phyloP scores from a whole-genome alignment of 1,140 invertebrate genomes.

The Sitodiplosis mosellana region DNA sequence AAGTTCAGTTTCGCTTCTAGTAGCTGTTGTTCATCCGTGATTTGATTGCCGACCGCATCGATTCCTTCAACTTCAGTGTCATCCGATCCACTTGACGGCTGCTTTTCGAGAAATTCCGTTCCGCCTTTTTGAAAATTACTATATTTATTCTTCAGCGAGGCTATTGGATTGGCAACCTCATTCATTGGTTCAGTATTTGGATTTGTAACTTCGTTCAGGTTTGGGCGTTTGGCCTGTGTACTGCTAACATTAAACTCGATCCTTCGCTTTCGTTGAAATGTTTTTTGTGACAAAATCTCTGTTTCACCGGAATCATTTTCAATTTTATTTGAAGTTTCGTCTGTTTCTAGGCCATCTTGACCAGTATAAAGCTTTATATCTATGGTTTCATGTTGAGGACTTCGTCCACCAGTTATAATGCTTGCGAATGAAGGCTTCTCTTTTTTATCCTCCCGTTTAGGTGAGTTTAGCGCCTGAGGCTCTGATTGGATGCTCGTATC shows the following conservation, averaged over 20 bases:
- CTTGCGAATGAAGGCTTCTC: conserved; percentile 1
- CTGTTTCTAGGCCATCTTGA: neutral
- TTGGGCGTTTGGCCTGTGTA: neutral
- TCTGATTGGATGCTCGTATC: neutral
- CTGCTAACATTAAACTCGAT: conserved; percentile 8
- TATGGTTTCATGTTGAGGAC: neutral
- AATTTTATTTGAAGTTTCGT: neutral
- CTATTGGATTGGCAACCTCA: neutral
- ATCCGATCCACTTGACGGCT: neutral
- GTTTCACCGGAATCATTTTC: neutral
- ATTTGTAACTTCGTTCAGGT: neutral
- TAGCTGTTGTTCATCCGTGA: conserved; percentile 9
- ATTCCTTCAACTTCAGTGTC: neutral
- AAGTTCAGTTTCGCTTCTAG: conserved; percentile 39
- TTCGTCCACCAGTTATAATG: conserved; percentile 2
- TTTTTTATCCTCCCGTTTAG: neutral
- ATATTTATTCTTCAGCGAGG: no score
- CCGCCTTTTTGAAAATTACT: no score
- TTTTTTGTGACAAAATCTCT: conserved; percentile 15
- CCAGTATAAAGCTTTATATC: neutral
- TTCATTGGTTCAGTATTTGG: neutral
- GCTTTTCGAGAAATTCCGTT: no score
- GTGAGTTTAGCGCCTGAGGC: neutral
- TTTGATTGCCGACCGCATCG: neutral
- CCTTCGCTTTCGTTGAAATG: conserved; percentile 21